These are phyloP conservation scores for Trachymyrmex septentrionalis DNA, from an alignment of 1,140 invertebrate species.

Conservation along the genomic window DNA sequence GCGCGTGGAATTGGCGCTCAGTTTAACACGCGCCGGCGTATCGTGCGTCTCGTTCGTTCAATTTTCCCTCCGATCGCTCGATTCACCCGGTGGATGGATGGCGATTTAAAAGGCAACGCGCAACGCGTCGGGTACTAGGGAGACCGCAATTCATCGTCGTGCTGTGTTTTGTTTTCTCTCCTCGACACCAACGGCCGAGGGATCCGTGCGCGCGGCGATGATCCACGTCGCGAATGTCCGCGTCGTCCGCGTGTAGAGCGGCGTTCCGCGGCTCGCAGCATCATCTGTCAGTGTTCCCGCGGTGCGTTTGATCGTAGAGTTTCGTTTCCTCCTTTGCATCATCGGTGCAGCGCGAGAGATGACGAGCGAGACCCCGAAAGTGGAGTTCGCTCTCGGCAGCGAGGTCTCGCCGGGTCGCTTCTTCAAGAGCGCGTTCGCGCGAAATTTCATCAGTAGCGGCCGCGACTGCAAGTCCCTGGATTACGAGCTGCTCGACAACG, in stretches of 20 bases:
- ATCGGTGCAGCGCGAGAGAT: constrained; percentile 7
- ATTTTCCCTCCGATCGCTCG: background rate
- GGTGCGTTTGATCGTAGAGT: background rate
- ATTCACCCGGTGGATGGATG: background rate
- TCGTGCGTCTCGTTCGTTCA: constrained; percentile 15
- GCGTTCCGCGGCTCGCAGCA: background rate
- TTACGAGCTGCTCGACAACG: constrained; percentile 79
- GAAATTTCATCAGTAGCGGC: constrained; percentile 81
- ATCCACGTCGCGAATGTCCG: background rate
- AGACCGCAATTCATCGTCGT: constrained; percentile 15
- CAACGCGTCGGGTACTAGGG: background rate
- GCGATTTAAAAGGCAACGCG: background rate
- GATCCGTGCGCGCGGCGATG: constrained; percentile 14
- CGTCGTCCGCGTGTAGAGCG: constrained; percentile 1
- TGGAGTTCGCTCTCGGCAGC: constrained; percentile 84
- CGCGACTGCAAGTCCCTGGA: constrained; percentile 84
- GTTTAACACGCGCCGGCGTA: constrained; percentile 76
- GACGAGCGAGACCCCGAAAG: constrained; percentile 77
- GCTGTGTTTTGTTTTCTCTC: constrained; percentile 10
- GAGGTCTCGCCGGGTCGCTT: constrained; percentile 83
- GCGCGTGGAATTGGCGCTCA: constrained; percentile 68
- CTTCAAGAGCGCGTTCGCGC: constrained; percentile 86
- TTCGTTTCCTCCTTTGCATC: background rate
- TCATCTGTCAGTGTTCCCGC: background rate
- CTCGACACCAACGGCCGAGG: background rate